Evolutionary conservation across 1,140 invertebrate genomes (phyloP).

Genomic region (Platyura marginata): DNA sequence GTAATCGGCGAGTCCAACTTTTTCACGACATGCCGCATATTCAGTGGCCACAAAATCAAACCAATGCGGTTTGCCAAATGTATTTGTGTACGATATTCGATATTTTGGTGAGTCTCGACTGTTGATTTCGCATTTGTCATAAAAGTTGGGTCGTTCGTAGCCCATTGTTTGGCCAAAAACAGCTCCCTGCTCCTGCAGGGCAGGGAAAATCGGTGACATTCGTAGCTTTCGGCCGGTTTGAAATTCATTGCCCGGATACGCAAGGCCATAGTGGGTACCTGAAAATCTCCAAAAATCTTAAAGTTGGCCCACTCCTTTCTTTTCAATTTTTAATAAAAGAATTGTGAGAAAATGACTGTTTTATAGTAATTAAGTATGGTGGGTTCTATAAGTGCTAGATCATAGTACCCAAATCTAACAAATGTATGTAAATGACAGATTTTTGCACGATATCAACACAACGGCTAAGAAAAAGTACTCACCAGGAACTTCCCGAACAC

Average conservation of each 20-base stretch:
- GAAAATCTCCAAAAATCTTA: too few relatives aligned
- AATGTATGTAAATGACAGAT: too few relatives aligned
- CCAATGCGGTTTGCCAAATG: conserved; percentile 82
- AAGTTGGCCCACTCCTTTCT: too few relatives aligned
- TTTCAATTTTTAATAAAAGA: too few relatives aligned
- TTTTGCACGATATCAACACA: background rate
- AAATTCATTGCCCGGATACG: conserved; percentile 73
- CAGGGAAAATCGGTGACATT: conserved; percentile 92
- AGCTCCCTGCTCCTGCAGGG: conserved; percentile 78
- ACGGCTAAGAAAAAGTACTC: conserved; percentile 8
- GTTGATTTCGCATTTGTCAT: conserved; percentile 37
- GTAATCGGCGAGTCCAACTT: conserved; percentile 88
- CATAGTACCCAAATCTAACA: too few relatives aligned
- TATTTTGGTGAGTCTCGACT: conserved; percentile 28
- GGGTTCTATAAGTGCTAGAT: too few relatives aligned
- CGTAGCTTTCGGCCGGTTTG: conserved; percentile 76
- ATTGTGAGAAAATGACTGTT: too few relatives aligned
- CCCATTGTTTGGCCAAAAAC: conserved; percentile 97
- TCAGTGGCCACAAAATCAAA: conserved; percentile 77
- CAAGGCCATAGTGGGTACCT: conserved; percentile 60
- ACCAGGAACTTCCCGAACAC: conserved; percentile 87
- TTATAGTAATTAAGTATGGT: too few relatives aligned
- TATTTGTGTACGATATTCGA: conserved; percentile 53
- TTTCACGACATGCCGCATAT: conserved; percentile 86
- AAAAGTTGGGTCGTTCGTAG: conserved; percentile 91